Conservation (phyloP, 2,888 invertebrate species). For the Agrilus biguttatus region DNA sequence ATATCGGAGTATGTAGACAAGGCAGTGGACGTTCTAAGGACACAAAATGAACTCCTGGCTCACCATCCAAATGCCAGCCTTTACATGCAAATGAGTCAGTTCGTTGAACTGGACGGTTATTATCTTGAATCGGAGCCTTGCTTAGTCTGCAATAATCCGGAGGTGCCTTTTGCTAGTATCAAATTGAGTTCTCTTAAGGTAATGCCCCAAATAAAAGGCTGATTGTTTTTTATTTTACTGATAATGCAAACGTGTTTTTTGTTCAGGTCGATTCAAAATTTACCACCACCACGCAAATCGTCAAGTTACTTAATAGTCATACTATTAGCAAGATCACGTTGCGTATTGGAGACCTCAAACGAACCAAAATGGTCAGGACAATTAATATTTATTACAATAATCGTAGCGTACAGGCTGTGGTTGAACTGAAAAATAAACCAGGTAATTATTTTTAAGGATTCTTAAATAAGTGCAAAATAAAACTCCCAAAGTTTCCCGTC, state of each 20-base stretch:
- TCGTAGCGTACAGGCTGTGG: slow-evolving; percentile 88
- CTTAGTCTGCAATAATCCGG: slow-evolving; percentile 94
- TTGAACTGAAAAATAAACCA: slow-evolving; percentile 92
- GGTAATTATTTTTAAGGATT: slow-evolving; percentile 25
- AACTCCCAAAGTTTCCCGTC: no score
- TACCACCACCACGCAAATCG: slow-evolving; percentile 94
- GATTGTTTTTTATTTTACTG: no score
- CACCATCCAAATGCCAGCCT: slow-evolving; percentile 90
- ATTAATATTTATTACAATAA: slow-evolving; percentile 96
- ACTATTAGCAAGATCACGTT: slow-evolving; percentile 89
- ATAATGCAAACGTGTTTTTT: not conserved
- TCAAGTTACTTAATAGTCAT: slow-evolving; percentile 89
- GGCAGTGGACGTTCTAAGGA: slow-evolving; percentile 69
- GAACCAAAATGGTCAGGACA: slow-evolving; percentile 93
- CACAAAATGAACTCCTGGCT: slow-evolving; percentile 78
- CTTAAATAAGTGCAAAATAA: not conserved
- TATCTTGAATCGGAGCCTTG: slow-evolving; percentile 96
- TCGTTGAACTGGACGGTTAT: slow-evolving; percentile 90
- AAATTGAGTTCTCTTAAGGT: slow-evolving; percentile 88
- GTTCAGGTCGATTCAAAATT: slow-evolving; percentile 81
- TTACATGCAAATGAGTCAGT: slow-evolving; percentile 84
- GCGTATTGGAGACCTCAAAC: slow-evolving; percentile 86
- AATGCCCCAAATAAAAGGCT: not conserved
- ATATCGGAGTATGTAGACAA: slow-evolving; percentile 66
- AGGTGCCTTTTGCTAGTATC: slow-evolving; percentile 79